phyloP scores from a whole-genome alignment of 1,140 invertebrate species.

The Battus philenor region DNA sequence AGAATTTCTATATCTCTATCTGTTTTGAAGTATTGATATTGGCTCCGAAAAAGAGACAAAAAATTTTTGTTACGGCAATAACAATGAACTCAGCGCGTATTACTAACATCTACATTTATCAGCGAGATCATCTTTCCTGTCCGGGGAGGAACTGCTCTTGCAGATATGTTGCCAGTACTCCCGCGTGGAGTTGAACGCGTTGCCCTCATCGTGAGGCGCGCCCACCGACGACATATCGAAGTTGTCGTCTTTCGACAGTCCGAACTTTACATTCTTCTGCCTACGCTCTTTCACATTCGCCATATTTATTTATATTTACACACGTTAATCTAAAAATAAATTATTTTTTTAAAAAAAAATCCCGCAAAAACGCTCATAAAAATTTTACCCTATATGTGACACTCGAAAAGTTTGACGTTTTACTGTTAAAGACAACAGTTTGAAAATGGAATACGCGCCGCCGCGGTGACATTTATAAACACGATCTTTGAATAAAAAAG shows the following conservation, averaged over 20 bases:
- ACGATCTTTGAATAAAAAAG: no score
- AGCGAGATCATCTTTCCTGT: conserved; percentile 24
- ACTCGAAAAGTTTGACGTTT: conserved; percentile 14
- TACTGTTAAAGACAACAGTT: not conserved
- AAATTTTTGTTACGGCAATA: no score
- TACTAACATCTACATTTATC: conserved; percentile 29
- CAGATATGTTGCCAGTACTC: conserved; percentile 60
- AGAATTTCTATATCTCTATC: no score
- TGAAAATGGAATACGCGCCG: no score
- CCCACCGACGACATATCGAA: conserved; percentile 31
- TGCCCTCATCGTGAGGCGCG: conserved; percentile 32
- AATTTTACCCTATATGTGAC: conserved; percentile 17
- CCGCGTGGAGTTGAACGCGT: conserved; percentile 39
- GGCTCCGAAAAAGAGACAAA: no score
- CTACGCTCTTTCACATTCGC: conserved; percentile 39
- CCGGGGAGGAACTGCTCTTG: conserved; percentile 15
- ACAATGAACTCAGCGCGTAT: no score
- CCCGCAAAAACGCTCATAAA: conserved; percentile 33
- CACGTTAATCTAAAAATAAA: conserved; percentile 35
- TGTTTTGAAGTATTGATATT: no score
- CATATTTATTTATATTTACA: conserved; percentile 33
- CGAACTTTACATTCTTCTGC: conserved; percentile 56
- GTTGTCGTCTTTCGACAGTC: conserved; percentile 50
- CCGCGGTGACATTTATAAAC: no score
- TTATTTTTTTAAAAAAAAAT: conserved; percentile 33